Evolutionary conservation across 2,113 vertebrate species (phyloP).

Genomic region (Pterocles orientalis): DNA sequence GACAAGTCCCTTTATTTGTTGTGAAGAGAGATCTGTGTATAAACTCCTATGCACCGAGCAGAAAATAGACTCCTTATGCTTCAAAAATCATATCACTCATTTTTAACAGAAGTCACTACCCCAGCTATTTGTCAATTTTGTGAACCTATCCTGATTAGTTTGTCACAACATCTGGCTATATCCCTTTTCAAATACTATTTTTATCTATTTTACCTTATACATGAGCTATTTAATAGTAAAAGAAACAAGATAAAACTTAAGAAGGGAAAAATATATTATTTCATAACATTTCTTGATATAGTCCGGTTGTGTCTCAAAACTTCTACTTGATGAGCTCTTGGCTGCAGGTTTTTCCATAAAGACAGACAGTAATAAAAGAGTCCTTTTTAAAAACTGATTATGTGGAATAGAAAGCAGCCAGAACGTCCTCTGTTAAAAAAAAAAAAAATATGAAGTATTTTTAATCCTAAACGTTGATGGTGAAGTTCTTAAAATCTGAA

Average conservation of each 20-base stretch:
- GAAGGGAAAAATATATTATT: neutral
- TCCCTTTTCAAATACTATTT: neutral
- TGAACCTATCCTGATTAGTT: neutral
- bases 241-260: neutral
- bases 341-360: neutral
- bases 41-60: neutral
- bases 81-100: neutral
- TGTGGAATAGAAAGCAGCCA: neutral
- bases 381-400: neutral
- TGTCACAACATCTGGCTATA: neutral
- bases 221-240: neutral
- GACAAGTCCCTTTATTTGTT: neutral
- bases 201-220: neutral
- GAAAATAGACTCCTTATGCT: conserved; percentile 8
- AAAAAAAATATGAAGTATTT: rapidly evolving
- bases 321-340: neutral
- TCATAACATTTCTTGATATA: neutral
- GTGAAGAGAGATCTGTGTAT: neutral
- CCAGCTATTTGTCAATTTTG: neutral
- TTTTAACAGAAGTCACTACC: neutral
- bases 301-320: neutral
- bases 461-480: neutral
- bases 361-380: neutral
- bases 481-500: neutral
- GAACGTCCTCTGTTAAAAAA: neutral